Base-by-base conservation (phyloP, 2,797 vertebrate genomes). In the Sphenodon punctatus region DNA sequence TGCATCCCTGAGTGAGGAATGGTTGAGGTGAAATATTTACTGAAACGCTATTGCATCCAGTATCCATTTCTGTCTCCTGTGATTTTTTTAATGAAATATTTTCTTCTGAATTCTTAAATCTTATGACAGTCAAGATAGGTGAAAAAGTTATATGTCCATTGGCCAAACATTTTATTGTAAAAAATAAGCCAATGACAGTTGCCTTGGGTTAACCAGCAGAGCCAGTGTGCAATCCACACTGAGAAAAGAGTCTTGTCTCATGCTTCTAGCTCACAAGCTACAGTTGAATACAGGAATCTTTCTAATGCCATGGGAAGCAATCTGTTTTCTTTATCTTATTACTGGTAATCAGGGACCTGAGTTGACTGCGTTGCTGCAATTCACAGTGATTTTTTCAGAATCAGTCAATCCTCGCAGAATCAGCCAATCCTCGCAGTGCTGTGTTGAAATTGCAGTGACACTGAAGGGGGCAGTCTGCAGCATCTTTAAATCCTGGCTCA, bases 191-290 rank as follows among this genome's bases (percentile, higher is more conserved):
- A 80, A 46, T 61, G 79, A 58, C 79, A 87, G 51, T 59, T 71
- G 80, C 80, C 84, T 87, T 78, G 82, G 82, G 70, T 88, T 68
- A 91, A 87, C 73, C 67, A 90, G 78, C 58, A 82, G 25, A 76
- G 55, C 39, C 4, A 38, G 74, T 46, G 25, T 15, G 74, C 58
- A 6, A 42, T 75, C 51, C 78, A 11, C 36, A 80, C 19, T 0
- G 51, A 36, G n/a, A 69, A 77, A 76, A 70, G 8, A 46, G 65
- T 68, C 20, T 59, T 0, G 42, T 43, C 34, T 41, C 36, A 75
- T 73, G 82, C 3, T 3, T 51, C 82, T 42, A 51, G 36, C 59
- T 83, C 70, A 83, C 72, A 80, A 80, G 32, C 32, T 80, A 65
- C 32, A n/a, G n/a, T n/a, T 59, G 55, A 15, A 8, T n/a, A 22